Base-by-base conservation (phyloP, 1,140 invertebrate species). In the Drosophila takahashii region DNA sequence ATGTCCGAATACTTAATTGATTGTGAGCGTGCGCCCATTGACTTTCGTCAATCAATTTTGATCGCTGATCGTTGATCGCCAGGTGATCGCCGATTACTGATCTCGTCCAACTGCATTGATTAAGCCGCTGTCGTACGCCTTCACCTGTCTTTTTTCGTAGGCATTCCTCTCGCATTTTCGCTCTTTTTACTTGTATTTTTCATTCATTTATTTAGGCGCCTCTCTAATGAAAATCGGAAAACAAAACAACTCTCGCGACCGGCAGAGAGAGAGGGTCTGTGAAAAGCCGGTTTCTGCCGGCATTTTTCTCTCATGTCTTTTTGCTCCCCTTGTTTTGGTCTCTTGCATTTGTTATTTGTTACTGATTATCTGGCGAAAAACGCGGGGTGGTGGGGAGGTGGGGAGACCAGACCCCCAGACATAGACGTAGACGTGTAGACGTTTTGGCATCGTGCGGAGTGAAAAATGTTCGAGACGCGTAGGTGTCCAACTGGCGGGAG, bases 41-140 rank as follows among this genome's bases (percentile, higher is more conserved):
- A 86, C 81, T 85, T 79, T 85, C 77, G 56, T 77, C 69, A 80
- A 85, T 85, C 81, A 85, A 77, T 80, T 81, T 50, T 13, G 78
- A 77, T 77, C 52, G 54, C 26, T 52, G 66, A 69, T 67, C 44
- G 39, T 22, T 45, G 70, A 79, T 60, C 51, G 56, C 32, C 67
- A 61, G 66, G 42, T 47, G 60, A 64, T 76, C 59, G 51, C 36
- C 77, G 80, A 77, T 81, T 77, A 81, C 79, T 72, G 79, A 79
- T 79, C 79, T 69, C 71, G 77, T 64, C 48, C 59, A 44, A 53
- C 81, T 71, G 70, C 64, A 79, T 84, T 64, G 80, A 84, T 83
- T 84, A 71, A 54, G 45, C 62, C 41, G 47, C 32, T 64, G 77
- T 57, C 50, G 59, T 69, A 77, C 81, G 81, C 81, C 81, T 85